A percentile compares a stretch with the other conserved stretches of the same genome.
phyloP scores from a whole-genome alignment of 1,140 invertebrate species.

The Trichonephila clavata region DNA sequence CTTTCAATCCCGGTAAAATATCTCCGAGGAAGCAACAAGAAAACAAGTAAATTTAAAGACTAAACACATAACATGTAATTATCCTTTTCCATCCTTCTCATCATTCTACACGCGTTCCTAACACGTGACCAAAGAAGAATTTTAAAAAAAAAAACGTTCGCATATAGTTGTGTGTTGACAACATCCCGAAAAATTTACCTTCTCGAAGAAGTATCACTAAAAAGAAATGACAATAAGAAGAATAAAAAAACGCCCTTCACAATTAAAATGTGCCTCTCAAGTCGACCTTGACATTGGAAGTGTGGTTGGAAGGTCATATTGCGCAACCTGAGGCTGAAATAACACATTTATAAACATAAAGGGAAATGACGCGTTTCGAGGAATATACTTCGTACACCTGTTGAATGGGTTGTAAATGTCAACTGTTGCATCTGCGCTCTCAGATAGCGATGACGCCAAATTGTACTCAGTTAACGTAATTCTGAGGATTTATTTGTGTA shows the following conservation, averaged over 20 bases:
- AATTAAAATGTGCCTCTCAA: not conserved
- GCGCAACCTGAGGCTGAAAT: not conserved
- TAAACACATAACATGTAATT: not conserved
- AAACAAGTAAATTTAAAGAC: not conserved
- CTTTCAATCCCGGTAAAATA: not conserved
- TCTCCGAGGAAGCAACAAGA: not conserved
- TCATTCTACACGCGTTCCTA: not conserved
- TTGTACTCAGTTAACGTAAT: not conserved
- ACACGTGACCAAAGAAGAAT: not conserved
- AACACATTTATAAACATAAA: not conserved
- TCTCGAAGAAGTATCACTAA: not conserved
- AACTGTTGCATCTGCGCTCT: not conserved
- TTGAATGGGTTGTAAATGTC: conserved; percentile 14
- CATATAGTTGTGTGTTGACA: not conserved
- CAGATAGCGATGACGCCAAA: not conserved
- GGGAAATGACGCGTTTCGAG: not conserved
- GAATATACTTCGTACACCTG: not conserved
- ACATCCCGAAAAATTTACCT: conserved; percentile 1
- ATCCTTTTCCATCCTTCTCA: not conserved
- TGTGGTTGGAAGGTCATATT: not conserved
- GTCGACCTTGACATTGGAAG: conserved; percentile 22
- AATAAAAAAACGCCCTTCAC: not conserved
- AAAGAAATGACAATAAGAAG: not conserved
- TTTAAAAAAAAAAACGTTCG: not conserved
- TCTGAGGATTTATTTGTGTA: too few relatives aligned